Evolutionary conservation across 2,888 invertebrate species (phyloP).

Genomic region (Pardosa pseudoannulata): DNA sequence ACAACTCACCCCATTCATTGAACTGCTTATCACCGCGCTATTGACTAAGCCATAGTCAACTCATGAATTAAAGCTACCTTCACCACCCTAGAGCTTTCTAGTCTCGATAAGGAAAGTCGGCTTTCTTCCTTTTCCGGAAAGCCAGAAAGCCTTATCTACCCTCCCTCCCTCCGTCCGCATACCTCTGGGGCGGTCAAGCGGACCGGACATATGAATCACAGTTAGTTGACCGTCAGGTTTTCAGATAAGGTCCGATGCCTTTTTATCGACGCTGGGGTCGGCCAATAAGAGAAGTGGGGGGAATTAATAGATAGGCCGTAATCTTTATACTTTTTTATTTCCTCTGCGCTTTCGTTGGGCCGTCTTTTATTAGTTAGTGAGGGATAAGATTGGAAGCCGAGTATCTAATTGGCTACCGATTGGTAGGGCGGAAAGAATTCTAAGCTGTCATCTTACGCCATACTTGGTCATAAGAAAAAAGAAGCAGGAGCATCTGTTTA

Average conservation of each 20-base stretch:
- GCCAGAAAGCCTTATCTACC: constrained; percentile 26
- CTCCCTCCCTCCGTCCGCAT: constrained; percentile 8
- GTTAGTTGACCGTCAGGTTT: constrained; percentile 60
- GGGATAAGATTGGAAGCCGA: constrained; percentile 72
- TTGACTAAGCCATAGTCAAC: constrained; percentile 53
- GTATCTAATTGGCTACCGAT: constrained; percentile 71
- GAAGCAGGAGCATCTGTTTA: no score
- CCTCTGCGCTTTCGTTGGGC: not conserved
- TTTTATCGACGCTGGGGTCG: constrained; percentile 43
- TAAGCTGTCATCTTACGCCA: not conserved
- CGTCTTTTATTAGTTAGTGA: constrained; percentile 71
- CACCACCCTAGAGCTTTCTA: constrained; percentile 21
- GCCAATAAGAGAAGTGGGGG: constrained; percentile 64
- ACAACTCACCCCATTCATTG: constrained; percentile 39
- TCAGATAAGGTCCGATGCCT: constrained; percentile 35
- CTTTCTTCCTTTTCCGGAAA: constrained; percentile 59
- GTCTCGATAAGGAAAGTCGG: constrained; percentile 37
- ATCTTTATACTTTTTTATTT: constrained; percentile 36
- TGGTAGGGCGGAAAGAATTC: constrained; percentile 21
- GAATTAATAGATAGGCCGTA: constrained; percentile 55
- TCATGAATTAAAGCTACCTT: constrained; percentile 68
- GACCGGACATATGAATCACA: constrained; percentile 71
- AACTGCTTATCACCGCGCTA: constrained; percentile 50
- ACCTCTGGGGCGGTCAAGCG: constrained; percentile 58
- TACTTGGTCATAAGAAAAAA: constrained; percentile 33